Conservation (phyloP, 2,113 vertebrate species). For the Oreochromis spilurus region DNA sequence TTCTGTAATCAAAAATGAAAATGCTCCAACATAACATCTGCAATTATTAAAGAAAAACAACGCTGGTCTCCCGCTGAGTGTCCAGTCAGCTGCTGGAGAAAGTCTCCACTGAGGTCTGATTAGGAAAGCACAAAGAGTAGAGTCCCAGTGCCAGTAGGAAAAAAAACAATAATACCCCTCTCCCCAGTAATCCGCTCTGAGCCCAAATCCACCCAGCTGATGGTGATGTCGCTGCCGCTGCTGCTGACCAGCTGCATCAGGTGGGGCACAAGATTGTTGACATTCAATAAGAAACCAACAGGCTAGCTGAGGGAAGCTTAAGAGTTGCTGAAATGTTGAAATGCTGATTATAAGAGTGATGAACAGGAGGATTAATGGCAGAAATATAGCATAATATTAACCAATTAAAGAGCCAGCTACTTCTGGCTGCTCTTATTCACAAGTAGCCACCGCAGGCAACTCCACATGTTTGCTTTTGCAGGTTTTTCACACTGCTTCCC, state of each 20-base stretch:
- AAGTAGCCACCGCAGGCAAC: neutral
- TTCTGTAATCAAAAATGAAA: neutral
- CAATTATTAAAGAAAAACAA: neutral
- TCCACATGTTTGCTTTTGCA: neutral
- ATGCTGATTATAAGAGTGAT: neutral
- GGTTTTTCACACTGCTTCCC: fast-evolving
- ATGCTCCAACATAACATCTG: neutral
- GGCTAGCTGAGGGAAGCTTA: neutral
- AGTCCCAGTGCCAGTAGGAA: conserved; percentile 1
- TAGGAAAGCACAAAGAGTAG: conserved; percentile 43
- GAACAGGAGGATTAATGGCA: neutral
- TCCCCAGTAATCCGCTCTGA: conserved; percentile 60
- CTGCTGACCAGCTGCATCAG: conserved; percentile 13
- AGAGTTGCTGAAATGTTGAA: neutral
- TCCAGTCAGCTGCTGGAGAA: conserved; percentile 22
- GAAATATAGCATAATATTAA: neutral
- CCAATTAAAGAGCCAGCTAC: neutral
- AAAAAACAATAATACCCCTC: conserved; percentile 55
- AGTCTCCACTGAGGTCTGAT: conserved; percentile 47
- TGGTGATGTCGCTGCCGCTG: neutral
- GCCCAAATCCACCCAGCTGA: conserved; percentile 48
- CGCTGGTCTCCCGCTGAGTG: neutral
- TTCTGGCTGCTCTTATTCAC: neutral
- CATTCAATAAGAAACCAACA: neutral
- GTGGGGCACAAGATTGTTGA: conserved; percentile 15